These are phyloP conservation scores for Cryptus viduatorius DNA, from an alignment of 2,888 invertebrate genomes.

Conservation along the genomic window DNA sequence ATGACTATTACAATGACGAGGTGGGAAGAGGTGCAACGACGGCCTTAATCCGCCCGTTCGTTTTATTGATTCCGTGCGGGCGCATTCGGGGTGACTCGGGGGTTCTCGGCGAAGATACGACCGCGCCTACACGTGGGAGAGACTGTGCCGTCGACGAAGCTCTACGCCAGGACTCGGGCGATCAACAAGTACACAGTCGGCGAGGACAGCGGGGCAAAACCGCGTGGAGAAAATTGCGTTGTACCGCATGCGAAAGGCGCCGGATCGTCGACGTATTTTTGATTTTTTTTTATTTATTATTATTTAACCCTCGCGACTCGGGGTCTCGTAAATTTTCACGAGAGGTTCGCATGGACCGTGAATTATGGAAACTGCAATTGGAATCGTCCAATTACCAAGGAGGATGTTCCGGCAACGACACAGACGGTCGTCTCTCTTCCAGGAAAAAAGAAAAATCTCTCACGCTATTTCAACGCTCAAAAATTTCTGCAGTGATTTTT, in stretches of 20 bases:
- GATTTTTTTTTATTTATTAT: neutral
- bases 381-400: constrained; percentile 43
- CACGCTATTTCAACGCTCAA: neutral
- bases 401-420: neutral
- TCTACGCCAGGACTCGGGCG: constrained; percentile 43
- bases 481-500: neutral
- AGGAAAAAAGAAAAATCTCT: neutral
- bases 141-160: constrained; percentile 16
- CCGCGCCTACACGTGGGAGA: constrained; percentile 68
- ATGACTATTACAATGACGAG: constrained; percentile 21
- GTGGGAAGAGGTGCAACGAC: constrained; percentile 1
- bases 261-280: neutral
- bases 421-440: neutral
- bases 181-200: constrained; percentile 66
- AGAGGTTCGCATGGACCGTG: neutral
- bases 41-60: constrained; percentile 38
- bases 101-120: constrained; percentile 56
- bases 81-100: constrained; percentile 64
- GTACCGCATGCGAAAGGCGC: neutral
- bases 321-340: neutral
- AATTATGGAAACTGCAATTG: constrained; percentile 34
- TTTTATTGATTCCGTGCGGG: constrained; percentile 63
- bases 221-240: constrained; percentile 29
- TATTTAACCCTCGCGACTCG: neutral
- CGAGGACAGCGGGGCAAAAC: constrained; percentile 4